Percentiles rank a stretch among this genome's conserved stretches.
phyloP scores from a whole-genome alignment of 2,113 vertebrate species.

The Rhadina sibilatrix region DNA sequence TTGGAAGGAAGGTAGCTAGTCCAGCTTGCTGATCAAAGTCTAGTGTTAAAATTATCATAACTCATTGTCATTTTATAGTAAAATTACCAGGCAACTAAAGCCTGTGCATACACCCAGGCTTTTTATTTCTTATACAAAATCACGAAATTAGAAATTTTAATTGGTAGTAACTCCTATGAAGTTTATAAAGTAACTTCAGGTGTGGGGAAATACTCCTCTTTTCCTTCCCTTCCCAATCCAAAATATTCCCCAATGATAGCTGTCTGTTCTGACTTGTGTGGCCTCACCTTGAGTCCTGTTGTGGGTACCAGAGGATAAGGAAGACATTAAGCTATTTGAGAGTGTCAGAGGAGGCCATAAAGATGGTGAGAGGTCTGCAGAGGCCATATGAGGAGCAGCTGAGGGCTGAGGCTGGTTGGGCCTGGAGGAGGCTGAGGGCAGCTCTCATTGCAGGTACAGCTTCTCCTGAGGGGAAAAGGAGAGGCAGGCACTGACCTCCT shows the following conservation, averaged over 20 bases:
- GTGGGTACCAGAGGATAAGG: neutral
- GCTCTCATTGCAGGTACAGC: accelerated
- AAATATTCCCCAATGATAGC: neutral
- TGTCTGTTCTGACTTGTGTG: neutral
- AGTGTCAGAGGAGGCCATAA: neutral
- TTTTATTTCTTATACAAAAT: neutral
- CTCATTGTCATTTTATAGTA: neutral
- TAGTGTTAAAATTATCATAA: neutral
- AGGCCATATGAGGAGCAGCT: accelerated
- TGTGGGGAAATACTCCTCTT: neutral
- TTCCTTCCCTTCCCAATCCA: neutral
- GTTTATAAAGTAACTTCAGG: neutral
- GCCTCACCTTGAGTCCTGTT: neutral
- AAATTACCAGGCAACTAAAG: neutral
- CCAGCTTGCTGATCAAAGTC: neutral
- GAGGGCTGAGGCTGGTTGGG: neutral
- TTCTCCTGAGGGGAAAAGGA: neutral
- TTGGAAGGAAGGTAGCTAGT: neutral
- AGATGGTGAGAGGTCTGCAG: too few species aligned
- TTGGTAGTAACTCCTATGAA: neutral
- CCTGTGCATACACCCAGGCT: neutral
- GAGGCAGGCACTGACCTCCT: neutral
- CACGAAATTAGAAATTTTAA: neutral
- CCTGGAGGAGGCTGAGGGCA: neutral
- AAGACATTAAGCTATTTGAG: accelerated